phyloP scores from a whole-genome alignment of 2,888 invertebrate genomes.

The Pantelozetes paolii region DNA sequence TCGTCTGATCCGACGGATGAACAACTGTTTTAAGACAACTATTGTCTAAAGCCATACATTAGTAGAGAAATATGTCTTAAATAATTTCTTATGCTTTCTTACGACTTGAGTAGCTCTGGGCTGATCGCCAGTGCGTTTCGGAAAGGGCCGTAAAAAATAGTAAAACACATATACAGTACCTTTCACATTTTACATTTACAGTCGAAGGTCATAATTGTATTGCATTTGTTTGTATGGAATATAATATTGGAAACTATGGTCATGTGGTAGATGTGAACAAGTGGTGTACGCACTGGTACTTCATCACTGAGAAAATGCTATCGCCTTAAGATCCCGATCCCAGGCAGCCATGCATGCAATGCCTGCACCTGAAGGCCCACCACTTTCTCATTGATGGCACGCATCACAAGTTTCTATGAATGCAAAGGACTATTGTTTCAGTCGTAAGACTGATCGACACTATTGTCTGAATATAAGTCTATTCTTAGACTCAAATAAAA shows the following conservation, averaged over 20 bases:
- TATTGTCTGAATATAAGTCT: not conserved
- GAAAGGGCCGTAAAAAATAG: conserved; percentile 14
- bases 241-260: not conserved
- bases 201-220: conserved; percentile 32
- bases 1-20: no score
- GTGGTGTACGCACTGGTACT: not conserved
- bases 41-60: not conserved
- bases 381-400: conserved; percentile 30
- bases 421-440: conserved; percentile 12
- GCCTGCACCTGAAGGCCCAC: conserved; percentile 1
- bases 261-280: conserved; percentile 18
- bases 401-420: conserved; percentile 10
- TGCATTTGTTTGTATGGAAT: not conserved
- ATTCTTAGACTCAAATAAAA: not conserved
- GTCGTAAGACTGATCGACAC: conserved; percentile 1
- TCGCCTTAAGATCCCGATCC: conserved; percentile 32
- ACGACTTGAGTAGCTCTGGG: not conserved
- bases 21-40: no score
- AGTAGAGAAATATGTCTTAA: not conserved
- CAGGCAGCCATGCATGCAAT: conserved; percentile 22
- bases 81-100: conserved; percentile 16
- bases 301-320: conserved; percentile 16
- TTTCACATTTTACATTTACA: not conserved
- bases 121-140: conserved; percentile 16
- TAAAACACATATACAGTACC: conserved; percentile 28